These are phyloP conservation scores for Bathynomus jamesi DNA, from an alignment of 1,140 invertebrate species.

Conservation along the genomic window DNA sequence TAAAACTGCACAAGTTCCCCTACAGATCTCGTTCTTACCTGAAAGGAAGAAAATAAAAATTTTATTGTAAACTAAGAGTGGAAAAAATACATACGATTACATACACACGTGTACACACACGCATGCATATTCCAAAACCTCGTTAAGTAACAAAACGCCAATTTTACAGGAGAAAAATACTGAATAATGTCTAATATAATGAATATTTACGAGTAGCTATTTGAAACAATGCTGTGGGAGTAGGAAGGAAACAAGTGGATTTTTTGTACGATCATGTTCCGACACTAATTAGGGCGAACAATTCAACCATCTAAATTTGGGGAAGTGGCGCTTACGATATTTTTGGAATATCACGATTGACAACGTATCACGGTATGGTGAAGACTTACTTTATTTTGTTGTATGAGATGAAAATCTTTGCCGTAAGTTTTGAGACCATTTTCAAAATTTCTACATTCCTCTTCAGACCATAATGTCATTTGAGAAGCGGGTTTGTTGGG, in stretches of 20 bases:
- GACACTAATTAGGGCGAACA: no score
- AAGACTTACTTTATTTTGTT: constrained; percentile 75
- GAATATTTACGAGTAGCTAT: no score
- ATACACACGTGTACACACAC: constrained; percentile 3
- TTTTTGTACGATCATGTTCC: no score
- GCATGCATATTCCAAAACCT: not conserved
- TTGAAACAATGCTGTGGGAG: no score
- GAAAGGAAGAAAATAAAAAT: not conserved
- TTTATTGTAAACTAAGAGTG: constrained; percentile 7
- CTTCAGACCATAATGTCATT: constrained; percentile 89
- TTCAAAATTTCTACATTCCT: constrained; percentile 95
- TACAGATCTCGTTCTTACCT: constrained; percentile 86
- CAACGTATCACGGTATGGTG: no score
- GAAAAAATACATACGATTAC: not conserved
- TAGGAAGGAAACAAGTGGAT: no score
- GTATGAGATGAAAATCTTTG: constrained; percentile 92
- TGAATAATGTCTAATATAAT: no score
- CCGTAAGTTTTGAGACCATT: constrained; percentile 83
- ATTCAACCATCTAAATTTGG: no score
- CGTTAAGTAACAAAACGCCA: no score
- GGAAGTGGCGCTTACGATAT: no score
- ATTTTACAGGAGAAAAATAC: no score
- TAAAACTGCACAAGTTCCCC: constrained; percentile 96
- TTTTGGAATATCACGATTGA: no score
- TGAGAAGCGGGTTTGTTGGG: constrained; percentile 63